Evolutionary conservation across 2,797 vertebrate genomes (phyloP).

Genomic region (Ciconia nigra): DNA sequence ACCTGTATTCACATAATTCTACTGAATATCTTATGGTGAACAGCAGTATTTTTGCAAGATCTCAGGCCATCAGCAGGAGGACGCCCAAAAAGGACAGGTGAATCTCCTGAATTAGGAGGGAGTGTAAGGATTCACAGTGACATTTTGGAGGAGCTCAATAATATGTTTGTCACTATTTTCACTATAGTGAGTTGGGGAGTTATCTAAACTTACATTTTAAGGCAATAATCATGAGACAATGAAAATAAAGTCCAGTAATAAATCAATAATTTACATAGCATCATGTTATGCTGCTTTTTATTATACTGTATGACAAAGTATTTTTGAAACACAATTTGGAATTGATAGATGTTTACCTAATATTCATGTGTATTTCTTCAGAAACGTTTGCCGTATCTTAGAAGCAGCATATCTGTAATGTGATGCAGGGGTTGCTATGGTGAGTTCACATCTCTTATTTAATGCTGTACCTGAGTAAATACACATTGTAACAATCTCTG

Average conservation of each 20-base stretch:
- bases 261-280: not conserved
- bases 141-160: not conserved
- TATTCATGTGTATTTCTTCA: conserved; percentile 28
- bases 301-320: not conserved
- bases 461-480: conserved; percentile 66
- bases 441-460: conserved; percentile 58
- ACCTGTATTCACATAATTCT: not conserved
- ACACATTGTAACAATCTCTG: conserved; percentile 6
- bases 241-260: not conserved
- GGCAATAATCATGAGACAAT: not conserved
- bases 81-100: not conserved
- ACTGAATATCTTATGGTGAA: not conserved
- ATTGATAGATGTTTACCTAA: conserved; percentile 17
- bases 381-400: conserved; percentile 32
- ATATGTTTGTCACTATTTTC: not conserved
- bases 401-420: conserved; percentile 49
- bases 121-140: not conserved
- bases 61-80: not conserved
- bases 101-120: not conserved
- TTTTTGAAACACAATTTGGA: not conserved
- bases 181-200: not conserved
- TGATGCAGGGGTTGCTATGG: conserved; percentile 57
- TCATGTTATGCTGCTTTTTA: not conserved
- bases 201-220: not conserved
- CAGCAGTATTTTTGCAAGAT: not conserved